phyloP scores from a whole-genome alignment of 2,113 vertebrate species.

The Aviceda subcristata region DNA sequence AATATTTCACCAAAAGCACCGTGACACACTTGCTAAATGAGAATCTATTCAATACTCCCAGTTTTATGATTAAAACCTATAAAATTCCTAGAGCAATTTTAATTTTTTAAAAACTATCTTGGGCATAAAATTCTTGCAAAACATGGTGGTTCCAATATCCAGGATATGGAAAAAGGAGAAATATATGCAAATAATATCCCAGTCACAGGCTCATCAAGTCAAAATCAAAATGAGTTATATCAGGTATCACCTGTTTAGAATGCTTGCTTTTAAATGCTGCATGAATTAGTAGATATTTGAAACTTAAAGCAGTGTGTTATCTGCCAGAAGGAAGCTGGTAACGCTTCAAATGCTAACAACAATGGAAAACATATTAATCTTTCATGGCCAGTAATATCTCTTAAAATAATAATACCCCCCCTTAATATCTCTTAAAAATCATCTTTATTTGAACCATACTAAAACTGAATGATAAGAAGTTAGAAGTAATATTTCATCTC shows the following conservation, averaged over 20 bases:
- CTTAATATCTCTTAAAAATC: neutral
- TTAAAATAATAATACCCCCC: neutral
- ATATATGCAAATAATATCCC: neutral
- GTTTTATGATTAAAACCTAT: neutral
- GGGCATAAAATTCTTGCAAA: neutral
- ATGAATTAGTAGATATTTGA: neutral
- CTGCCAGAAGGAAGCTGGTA: constrained; percentile 1
- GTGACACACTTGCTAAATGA: neutral
- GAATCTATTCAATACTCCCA: neutral
- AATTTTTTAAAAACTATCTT: neutral
- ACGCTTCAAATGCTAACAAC: constrained; percentile 10
- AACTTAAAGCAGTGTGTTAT: neutral
- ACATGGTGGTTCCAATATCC: neutral
- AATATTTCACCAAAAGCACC: neutral
- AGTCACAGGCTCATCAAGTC: neutral
- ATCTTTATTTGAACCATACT: neutral
- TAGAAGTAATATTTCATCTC: neutral
- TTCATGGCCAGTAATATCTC: neutral
- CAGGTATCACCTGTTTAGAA: neutral
- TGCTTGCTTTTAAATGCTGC: neutral
- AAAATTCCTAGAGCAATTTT: neutral
- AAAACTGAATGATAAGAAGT: neutral
- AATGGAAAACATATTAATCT: neutral
- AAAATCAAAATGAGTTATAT: neutral
- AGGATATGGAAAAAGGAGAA: neutral